phyloP scores from a whole-genome alignment of 1,140 invertebrate species.

The Papilio polyxenes region DNA sequence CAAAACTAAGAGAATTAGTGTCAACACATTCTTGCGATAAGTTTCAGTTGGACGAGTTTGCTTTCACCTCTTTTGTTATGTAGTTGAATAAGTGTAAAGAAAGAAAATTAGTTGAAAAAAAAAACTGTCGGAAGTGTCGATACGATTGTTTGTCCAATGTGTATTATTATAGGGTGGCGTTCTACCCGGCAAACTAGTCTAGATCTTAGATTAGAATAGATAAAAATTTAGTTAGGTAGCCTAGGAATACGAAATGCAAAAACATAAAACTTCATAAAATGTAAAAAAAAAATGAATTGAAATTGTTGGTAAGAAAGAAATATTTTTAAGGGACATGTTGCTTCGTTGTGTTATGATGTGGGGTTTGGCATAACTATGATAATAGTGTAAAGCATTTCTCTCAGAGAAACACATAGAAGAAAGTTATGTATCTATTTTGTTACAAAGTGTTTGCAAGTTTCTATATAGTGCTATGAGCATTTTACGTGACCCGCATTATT shows the following conservation, averaged over 20 bases:
- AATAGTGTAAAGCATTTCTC: conserved; percentile 78
- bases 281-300: conserved; percentile 80
- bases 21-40: conserved; percentile 74
- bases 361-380: conserved; percentile 81
- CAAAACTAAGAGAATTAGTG: conserved; percentile 65
- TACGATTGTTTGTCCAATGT: conserved; percentile 81
- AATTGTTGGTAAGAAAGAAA: conserved; percentile 80
- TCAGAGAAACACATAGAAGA: conserved; percentile 74
- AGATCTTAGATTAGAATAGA: conserved; percentile 78
- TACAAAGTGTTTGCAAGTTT: conserved; percentile 82
- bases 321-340: conserved; percentile 82
- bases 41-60: conserved; percentile 78
- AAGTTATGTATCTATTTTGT: conserved; percentile 82
- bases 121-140: conserved; percentile 74
- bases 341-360: conserved; percentile 80
- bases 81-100: conserved; percentile 79
- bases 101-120: conserved; percentile 76
- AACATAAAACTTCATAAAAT: conserved; percentile 78
- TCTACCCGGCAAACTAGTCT: conserved; percentile 81
- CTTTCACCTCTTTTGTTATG: conserved; percentile 80
- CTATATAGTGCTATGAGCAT: conserved; percentile 81
- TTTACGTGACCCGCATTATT: conserved; percentile 81
- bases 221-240: conserved; percentile 80
- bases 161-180: conserved; percentile 81
- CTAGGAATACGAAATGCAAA: conserved; percentile 79